phyloP scores from a whole-genome alignment of 2,797 vertebrate species.

The Periophthalmus magnuspinnatus region DNA sequence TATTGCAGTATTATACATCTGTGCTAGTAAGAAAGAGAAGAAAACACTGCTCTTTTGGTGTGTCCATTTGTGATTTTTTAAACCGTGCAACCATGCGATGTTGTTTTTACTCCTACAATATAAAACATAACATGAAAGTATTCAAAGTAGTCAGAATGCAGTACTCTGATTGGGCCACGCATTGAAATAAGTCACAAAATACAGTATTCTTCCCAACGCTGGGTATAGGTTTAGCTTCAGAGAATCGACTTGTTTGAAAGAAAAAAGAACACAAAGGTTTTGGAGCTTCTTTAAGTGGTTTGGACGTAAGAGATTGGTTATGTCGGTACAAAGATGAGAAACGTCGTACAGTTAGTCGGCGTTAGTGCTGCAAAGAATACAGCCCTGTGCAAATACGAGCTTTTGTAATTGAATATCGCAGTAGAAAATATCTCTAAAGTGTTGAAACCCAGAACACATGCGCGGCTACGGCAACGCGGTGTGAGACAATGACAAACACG shows the following conservation, averaged over 20 bases:
- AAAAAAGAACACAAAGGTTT: no score
- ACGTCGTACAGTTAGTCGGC: not conserved
- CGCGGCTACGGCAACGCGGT: not conserved
- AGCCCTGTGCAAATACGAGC: not conserved
- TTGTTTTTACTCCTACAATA: no score
- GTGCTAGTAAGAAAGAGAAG: no score
- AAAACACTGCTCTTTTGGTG: no score
- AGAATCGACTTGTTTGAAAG: not conserved
- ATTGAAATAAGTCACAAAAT: no score
- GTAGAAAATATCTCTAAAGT: constrained; percentile 1
- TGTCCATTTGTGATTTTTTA: no score
- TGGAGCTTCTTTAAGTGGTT: not conserved
- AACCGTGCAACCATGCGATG: no score
- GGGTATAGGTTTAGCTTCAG: not conserved
- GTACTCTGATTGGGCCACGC: no score
- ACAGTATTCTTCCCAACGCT: no score
- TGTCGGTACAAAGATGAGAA: not conserved
- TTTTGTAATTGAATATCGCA: not conserved
- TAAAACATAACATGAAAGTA: no score
- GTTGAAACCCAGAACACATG: constrained; percentile 4
- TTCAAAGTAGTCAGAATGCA: no score
- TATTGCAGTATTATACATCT: no score
- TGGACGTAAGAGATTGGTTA: not conserved
- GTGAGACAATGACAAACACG: constrained; percentile 24
- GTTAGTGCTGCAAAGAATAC: not conserved